Percentiles rank a stretch among this genome's conserved stretches.
Conservation (phyloP, 2,113 vertebrate species). For the Heptranchias perlo region DNA sequence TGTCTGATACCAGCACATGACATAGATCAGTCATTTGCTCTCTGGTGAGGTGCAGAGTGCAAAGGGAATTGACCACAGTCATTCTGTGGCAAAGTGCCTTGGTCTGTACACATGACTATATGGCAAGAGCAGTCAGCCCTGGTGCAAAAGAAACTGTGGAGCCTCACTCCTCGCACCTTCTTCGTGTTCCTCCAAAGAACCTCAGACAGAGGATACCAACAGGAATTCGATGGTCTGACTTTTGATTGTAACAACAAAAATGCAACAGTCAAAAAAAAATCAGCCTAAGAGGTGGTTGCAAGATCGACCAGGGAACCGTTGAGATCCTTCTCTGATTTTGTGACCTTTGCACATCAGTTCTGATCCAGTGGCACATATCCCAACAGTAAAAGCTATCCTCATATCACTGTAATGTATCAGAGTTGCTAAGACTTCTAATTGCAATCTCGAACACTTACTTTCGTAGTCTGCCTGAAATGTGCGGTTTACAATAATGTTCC, state of each 20-base stretch:
- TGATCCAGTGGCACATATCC: background rate
- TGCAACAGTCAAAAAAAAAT: background rate
- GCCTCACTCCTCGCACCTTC: background rate
- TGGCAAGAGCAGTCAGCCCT: background rate
- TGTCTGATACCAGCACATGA: background rate
- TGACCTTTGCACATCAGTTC: background rate
- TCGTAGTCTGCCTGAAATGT: fast-evolving
- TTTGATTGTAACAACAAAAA: background rate
- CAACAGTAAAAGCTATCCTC: background rate
- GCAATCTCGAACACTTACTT: background rate
- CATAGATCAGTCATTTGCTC: background rate
- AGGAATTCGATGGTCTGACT: background rate
- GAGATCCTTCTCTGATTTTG: background rate
- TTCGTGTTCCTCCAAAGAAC: background rate
- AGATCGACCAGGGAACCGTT: background rate
- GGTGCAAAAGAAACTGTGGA: background rate
- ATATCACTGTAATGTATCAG: background rate
- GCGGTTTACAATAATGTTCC: fast-evolving
- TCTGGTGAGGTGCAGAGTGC: background rate
- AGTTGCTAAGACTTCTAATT: background rate
- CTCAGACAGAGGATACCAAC: background rate
- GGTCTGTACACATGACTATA: background rate
- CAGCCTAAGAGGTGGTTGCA: background rate
- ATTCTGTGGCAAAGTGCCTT: no score
- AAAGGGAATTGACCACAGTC: background rate